Percentiles rank a stretch among this genome's conserved stretches.
Evolutionary conservation across 2,797 vertebrate species (phyloP).

Genomic region (Sarcophilus harrisii): DNA sequence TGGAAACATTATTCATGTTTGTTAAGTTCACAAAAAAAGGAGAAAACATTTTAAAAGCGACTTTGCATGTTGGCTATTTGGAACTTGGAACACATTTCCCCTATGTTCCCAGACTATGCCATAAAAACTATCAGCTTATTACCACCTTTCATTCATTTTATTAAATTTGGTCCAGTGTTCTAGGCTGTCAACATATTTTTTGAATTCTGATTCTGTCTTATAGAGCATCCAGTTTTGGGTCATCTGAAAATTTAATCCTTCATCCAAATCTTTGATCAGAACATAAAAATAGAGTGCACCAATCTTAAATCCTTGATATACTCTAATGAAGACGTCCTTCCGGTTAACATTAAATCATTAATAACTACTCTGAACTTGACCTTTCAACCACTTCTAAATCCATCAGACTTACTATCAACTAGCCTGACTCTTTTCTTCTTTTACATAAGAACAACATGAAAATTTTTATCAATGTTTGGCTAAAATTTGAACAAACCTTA

Average conservation of each 20-base stretch:
- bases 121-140: background rate
- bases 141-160: background rate
- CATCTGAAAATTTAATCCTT: background rate
- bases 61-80: background rate
- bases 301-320: background rate
- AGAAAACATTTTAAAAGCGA: background rate
- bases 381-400: background rate
- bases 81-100: background rate
- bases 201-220: background rate
- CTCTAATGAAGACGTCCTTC: background rate
- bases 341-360: background rate
- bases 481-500: background rate
- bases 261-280: background rate
- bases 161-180: background rate
- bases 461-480: background rate
- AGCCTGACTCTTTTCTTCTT: background rate
- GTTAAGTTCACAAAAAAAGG: background rate
- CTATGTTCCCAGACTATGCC: background rate
- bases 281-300: background rate
- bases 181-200: background rate
- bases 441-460: background rate
- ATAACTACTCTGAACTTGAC: background rate
- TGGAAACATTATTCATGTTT: background rate
- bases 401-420: background rate
- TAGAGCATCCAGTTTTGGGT: background rate